These are phyloP conservation scores for Centropristis striata DNA, from an alignment of 2,113 vertebrate species.

Conservation along the genomic window DNA sequence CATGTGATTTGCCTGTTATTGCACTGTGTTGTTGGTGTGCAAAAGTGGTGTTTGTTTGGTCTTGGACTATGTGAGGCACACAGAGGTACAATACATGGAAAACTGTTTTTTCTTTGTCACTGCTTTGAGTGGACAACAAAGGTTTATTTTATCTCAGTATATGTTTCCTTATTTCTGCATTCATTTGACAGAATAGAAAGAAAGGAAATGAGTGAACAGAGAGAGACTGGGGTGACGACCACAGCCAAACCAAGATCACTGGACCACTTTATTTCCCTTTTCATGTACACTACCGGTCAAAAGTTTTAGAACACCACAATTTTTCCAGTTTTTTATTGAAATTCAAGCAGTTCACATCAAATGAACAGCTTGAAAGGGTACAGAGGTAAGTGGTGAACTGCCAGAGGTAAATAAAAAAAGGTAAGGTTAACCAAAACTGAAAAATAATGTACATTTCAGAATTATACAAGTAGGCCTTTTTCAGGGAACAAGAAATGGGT, in stretches of 20 bases:
- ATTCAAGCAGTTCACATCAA: no score
- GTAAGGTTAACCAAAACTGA: no score
- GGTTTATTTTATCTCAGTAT: background rate
- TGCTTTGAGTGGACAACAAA: conserved; percentile 2
- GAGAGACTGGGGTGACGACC: background rate
- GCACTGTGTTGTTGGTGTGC: conserved; percentile 18
- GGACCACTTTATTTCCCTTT: background rate
- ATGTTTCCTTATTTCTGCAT: background rate
- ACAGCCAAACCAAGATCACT: background rate
- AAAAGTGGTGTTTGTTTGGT: conserved; percentile 25
- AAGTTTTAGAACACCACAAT: no score
- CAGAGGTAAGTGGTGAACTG: no score
- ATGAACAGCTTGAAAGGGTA: no score
- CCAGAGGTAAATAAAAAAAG: no score
- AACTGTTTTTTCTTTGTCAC: conserved; percentile 3
- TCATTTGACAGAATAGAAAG: background rate
- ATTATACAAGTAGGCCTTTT: no score
- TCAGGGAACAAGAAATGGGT: no score
- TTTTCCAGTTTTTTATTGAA: no score
- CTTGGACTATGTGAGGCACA: background rate
- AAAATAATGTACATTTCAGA: no score
- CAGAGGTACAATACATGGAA: conserved; percentile 24
- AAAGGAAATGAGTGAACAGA: background rate
- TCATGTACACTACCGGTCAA: no score
- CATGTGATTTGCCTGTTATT: conserved; percentile 46